Percentiles rank a stretch among this genome's conserved stretches.
phyloP scores from a whole-genome alignment of 2,797 vertebrate species.

The Notamacropus eugenii region DNA sequence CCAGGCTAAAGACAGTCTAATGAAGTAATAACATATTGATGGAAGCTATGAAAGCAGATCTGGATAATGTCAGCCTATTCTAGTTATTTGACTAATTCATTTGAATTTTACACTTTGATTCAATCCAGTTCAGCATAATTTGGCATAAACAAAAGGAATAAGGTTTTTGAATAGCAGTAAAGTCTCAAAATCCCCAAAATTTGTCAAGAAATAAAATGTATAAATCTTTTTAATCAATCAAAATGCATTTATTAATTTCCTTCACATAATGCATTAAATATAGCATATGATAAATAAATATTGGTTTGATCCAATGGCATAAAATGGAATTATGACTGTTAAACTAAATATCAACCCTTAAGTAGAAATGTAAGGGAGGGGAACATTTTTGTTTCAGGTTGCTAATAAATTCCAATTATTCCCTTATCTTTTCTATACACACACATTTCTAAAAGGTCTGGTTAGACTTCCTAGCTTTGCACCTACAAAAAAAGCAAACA shows the following conservation, averaged over 20 bases:
- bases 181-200: not conserved
- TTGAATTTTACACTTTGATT: constrained; percentile 32
- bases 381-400: not conserved
- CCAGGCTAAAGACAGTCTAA: constrained; percentile 4
- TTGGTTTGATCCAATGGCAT: not conserved
- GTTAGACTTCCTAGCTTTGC: not conserved
- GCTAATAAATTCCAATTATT: not conserved
- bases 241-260: not conserved
- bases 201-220: not conserved
- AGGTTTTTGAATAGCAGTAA: not conserved
- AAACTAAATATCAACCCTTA: not conserved
- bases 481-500: not conserved
- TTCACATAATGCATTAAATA: not conserved
- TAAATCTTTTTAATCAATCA: not conserved
- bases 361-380: not conserved
- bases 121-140: constrained; percentile 4
- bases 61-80: not conserved
- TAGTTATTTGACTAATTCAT: not conserved
- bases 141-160: not conserved
- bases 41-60: constrained; percentile 10
- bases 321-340: not conserved
- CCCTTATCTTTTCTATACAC: not conserved
- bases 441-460: not conserved
- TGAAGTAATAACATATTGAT: not conserved
- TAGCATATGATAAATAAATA: not conserved